Percentiles rank a stretch among this genome's conserved stretches.
Conservation (phyloP, 2,888 invertebrate species). For the Caenorhabditis becei region DNA sequence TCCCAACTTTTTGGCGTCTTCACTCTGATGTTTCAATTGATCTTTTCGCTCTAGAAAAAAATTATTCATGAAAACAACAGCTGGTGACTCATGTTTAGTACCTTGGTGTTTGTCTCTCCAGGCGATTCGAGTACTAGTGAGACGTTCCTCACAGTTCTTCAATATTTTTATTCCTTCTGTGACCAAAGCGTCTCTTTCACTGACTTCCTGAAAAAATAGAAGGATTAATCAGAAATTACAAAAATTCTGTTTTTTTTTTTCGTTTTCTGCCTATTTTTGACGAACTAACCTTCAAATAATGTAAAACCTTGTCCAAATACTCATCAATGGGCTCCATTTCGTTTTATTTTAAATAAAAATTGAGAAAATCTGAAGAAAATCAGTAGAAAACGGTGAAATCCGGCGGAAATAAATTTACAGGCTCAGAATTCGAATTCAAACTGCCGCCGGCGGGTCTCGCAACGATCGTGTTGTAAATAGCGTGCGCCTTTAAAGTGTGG, state of each 20-base stretch:
- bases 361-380: not conserved
- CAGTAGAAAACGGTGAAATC: not conserved
- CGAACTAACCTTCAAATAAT: constrained; percentile 8
- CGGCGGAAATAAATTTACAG: not conserved
- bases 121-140: not conserved
- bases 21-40: not conserved
- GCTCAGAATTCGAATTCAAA: constrained; percentile 28
- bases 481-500: constrained; percentile 50
- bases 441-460: constrained; percentile 53
- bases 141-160: constrained; percentile 6
- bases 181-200: constrained; percentile 23
- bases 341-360: not conserved
- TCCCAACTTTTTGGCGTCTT: not conserved
- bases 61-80: not conserved
- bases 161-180: constrained; percentile 29
- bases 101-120: constrained; percentile 14
- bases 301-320: constrained; percentile 23
- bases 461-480: constrained; percentile 16
- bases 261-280: not conserved
- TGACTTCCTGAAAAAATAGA: constrained; percentile 10
- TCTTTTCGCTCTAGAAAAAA: constrained; percentile 17
- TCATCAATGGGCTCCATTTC: constrained; percentile 36
- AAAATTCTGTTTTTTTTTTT: not conserved
- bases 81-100: too few relatives aligned
- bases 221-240: too few relatives aligned